Percentiles rank a stretch among this genome's conserved stretches.
These are phyloP conservation scores for Acromyrmex echinatior DNA, from an alignment of 1,140 invertebrate genomes.

Conservation along the genomic window DNA sequence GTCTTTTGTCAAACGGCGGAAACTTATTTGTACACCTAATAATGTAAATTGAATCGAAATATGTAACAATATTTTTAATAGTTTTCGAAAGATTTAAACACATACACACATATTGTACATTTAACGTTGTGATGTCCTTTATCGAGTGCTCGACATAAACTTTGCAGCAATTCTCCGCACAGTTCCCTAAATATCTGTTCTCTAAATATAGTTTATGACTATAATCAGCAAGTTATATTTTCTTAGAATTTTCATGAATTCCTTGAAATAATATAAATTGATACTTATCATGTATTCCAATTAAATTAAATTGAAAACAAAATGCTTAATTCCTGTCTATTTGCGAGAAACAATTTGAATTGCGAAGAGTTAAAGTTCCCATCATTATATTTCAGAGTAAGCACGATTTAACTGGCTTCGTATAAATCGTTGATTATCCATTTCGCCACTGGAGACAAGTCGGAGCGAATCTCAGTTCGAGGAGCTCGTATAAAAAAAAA, in stretches of 20 bases:
- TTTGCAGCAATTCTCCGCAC: background rate
- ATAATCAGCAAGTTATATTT: background rate
- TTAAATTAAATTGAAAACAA: background rate
- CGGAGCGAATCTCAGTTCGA: constrained; percentile 42
- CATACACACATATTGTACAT: too few species aligned
- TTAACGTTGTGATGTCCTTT: too few species aligned
- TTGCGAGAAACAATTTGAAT: background rate
- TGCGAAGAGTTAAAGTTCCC: background rate
- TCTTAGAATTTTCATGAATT: background rate
- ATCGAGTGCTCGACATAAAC: too few species aligned
- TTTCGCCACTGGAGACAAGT: constrained; percentile 39
- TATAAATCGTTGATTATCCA: constrained; percentile 46
- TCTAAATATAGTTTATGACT: background rate
- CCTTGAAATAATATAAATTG: constrained; percentile 1
- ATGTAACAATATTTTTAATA: background rate
- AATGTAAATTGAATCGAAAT: too few species aligned
- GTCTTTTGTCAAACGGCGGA: too few species aligned
- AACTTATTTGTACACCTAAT: too few species aligned
- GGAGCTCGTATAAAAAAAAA: constrained; percentile 22
- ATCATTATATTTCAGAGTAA: background rate
- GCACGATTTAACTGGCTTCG: constrained; percentile 34
- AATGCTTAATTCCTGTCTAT: background rate
- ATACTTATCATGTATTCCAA: background rate
- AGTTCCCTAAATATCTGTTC: background rate
- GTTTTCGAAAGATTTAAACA: background rate